Base-by-base conservation (phyloP, 1,140 invertebrate genomes). In the Ganaspis sp. region DNA sequence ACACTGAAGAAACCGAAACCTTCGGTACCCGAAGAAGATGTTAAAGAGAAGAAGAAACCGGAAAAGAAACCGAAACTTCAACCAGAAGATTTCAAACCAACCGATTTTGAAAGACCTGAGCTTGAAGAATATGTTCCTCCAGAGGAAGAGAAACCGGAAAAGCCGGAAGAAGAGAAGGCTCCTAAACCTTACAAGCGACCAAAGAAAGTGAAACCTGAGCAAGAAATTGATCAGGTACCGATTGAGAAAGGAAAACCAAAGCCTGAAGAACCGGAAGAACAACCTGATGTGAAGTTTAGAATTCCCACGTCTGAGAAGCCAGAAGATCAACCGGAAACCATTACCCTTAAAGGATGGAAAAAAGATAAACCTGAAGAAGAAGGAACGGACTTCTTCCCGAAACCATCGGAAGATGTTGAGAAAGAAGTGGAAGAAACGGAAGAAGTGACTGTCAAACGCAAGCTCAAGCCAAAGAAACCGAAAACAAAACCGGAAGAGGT, bases 171-270 rank as follows among this genome's bases (percentile, higher is more conserved):
- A 77, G 77, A 93, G 84, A 78, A 87, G 87, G 71, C 89, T 78
- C 79, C 83, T 76, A 80, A 92, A 88, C 86, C 92, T n/a, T 87
- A 86, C 34, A 77, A 87, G 89, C 76, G 92, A 88, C 86, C 84
- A 73, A 81, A 92, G 80, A 92, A 92, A 85, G 89, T 89, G 40
- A 93, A 93, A 76, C 91, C 90, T n/a, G 91, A 92, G 53, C 93
- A 93, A 72, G 93, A 93, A 79, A 80, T 81, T 4, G 90, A 92
- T 76, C 79, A 92, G 77, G 86, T 92, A 12, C 89, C 91, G 19
- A 83, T 94, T 26, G 85, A 91, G 64, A 92, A 92, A 49, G 93
- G 93, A 2, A 84, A 87, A 74, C 93, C 94, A 1, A 93, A 94
- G 81, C 85, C 90, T 53, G 77, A 86, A 15, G 89, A 92, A 81